A percentile compares a stretch with the other conserved stretches of the same genome.
phyloP scores from a whole-genome alignment of 1,140 invertebrate species.

The Saccostrea echinata region DNA sequence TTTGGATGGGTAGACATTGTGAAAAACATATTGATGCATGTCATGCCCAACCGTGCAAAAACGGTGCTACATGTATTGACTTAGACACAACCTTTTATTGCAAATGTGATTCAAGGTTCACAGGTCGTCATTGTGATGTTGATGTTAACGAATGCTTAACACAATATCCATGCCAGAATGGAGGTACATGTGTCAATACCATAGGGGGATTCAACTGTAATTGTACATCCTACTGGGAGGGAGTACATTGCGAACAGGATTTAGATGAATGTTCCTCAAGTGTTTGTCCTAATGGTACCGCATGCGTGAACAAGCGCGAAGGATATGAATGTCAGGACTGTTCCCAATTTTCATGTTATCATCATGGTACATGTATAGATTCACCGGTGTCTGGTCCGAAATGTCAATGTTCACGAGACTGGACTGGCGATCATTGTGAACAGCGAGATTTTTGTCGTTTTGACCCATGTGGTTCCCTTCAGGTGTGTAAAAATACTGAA shows the following conservation, averaged over 20 bases:
- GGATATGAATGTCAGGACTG: constrained; percentile 46
- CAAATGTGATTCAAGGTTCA: constrained; percentile 84
- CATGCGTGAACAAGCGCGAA: constrained; percentile 40
- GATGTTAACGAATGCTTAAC: constrained; percentile 78
- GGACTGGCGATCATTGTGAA: constrained; percentile 55
- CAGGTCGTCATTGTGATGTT: constrained; percentile 63
- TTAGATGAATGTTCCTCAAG: constrained; percentile 62
- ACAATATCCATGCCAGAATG: constrained; percentile 82
- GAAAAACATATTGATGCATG: constrained; percentile 37
- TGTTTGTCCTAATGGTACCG: constrained; percentile 75
- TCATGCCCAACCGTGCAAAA: constrained; percentile 12
- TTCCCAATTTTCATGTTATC: constrained; percentile 3
- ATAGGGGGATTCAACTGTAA: constrained; percentile 45
- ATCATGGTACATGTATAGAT: constrained; percentile 41
- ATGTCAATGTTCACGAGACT: constrained; percentile 49
- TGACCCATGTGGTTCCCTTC: constrained; percentile 1
- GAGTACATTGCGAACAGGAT: constrained; percentile 61
- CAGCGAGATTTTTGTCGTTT: constrained; percentile 46
- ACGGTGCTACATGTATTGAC: constrained; percentile 24
- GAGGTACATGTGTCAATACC: constrained; percentile 41
- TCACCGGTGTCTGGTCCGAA: constrained; percentile 37
- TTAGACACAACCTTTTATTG: constrained; percentile 19
- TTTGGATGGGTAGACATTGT: constrained; percentile 42
- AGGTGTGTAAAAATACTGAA: constrained; percentile 36
- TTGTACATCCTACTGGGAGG: constrained; percentile 50